phyloP scores from a whole-genome alignment of 2,797 vertebrate species.

The Oryzias sinensis region DNA sequence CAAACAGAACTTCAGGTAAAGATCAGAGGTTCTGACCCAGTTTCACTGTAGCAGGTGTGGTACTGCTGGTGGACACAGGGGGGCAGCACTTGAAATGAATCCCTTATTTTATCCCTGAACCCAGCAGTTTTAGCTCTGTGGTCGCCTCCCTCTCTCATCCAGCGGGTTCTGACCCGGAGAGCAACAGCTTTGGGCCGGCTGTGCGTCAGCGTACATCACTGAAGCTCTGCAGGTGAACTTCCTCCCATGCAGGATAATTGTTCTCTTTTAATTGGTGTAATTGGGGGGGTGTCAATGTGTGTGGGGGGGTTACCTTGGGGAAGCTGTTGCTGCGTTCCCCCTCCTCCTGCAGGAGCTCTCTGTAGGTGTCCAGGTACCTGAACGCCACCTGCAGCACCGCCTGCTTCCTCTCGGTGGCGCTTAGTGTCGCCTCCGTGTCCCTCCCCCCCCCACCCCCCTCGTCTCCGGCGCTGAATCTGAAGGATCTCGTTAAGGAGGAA shows the following conservation, averaged over 20 bases:
- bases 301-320: constrained; percentile 81
- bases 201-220: too few relatives aligned
- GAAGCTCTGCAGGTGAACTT: too few relatives aligned
- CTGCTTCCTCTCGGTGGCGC: constrained; percentile 79
- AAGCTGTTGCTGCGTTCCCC: constrained; percentile 84
- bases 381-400: constrained; percentile 88
- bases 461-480: constrained; percentile 68
- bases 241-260: too few relatives aligned
- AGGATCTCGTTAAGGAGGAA: constrained; percentile 56
- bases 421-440: constrained; percentile 54
- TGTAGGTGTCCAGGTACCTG: constrained; percentile 91
- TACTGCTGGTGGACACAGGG: background rate
- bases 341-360: constrained; percentile 94
- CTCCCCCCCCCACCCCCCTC: constrained; percentile 52
- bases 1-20: background rate
- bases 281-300: background rate
- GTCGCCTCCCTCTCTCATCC: too few relatives aligned
- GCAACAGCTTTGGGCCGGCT: too few relatives aligned
- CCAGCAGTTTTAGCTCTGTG: too few relatives aligned
- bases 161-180: too few relatives aligned
- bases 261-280: background rate
- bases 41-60: background rate
- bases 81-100: too few relatives aligned
- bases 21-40: background rate
- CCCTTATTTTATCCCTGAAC: too few relatives aligned